phyloP scores from a whole-genome alignment of 2,888 invertebrate genomes.

The Orthonychiurus folsomi region DNA sequence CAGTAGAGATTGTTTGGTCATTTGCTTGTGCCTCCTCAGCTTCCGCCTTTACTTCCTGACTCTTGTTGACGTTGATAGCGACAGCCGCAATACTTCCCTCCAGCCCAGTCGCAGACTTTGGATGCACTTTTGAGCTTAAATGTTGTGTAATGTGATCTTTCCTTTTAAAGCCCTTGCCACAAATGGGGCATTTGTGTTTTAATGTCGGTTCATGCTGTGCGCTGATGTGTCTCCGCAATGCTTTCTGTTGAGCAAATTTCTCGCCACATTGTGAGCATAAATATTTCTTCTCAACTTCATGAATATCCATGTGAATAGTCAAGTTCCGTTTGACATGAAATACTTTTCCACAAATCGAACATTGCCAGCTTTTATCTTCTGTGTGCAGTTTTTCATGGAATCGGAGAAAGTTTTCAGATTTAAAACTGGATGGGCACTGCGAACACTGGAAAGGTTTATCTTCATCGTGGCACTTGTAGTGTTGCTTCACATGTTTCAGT shows the following conservation, averaged over 20 bases:
- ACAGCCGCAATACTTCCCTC: background rate
- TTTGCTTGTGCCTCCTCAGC: too few species aligned
- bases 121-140: conserved; percentile 3
- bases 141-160: conserved; percentile 1
- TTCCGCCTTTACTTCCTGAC: background rate
- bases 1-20: too few species aligned
- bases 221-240: conserved; percentile 6
- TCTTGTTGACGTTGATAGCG: background rate
- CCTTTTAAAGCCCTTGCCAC: background rate
- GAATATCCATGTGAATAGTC: background rate
- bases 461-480: conserved; percentile 3
- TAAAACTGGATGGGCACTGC: background rate
- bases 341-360: conserved; percentile 5
- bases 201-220: background rate
- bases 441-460: conserved; percentile 8
- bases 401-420: conserved; percentile 9
- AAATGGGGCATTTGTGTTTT: background rate
- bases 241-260: background rate
- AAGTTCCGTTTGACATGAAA: conserved; percentile 7
- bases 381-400: background rate
- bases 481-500: conserved; percentile 3
- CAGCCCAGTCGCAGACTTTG: background rate
- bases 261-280: conserved; percentile 6
- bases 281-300: conserved; percentile 8
- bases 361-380: background rate